Evolutionary conservation across 1,140 invertebrate species (phyloP), one percentile per base, ranked within the genome.

Genomic region (Saccostrea glomerata): DNA sequence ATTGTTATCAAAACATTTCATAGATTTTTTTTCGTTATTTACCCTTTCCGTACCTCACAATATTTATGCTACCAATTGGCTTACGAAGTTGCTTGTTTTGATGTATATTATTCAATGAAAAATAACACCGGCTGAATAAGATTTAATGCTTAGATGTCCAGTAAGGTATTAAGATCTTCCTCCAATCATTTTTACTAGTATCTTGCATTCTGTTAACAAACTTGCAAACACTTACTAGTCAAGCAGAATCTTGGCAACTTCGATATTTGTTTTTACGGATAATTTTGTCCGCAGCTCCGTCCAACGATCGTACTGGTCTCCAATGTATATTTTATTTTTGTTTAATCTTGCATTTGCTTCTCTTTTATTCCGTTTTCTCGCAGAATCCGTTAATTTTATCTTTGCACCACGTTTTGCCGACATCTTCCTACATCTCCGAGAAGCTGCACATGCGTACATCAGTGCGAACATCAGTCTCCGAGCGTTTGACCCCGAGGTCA

Each of bases 271-370:
- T 84, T 84, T 54, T 15, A 84, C 11, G 47, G 20, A 23, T 47
- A 84, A 23, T 23, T 40, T 54, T n/a, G 30, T 40, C 30, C 47
- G 30, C 47, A 84, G n/a, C 47, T 40, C 82, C 30, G 47, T 84
- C 82, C 82, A 84, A 47, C 82, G 82, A 55, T 84, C 82, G 47
- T 15, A 84, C 47, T 84, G 36, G 47, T 84, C n/a, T 15, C 82
- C 82, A 84, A 84, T 84, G 40, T 84, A 84, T 47, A 84, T 84
- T 55, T 23, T 54, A 20, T 47, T 84, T 84, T 23, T 84, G 82
- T 84, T 84, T 23, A 84, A 23, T 54, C 47, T 84, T 13, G 82
- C 82, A 55, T 84, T 84, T 17, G n/a, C 30, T 20, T 47, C 82
- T 84, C 47, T 40, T 84, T 55, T 84, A 54, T 84, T 40, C 47